These are phyloP conservation scores for Drosophila equinoxialis DNA, from an alignment of 1,140 invertebrate species.

Conservation along the genomic window DNA sequence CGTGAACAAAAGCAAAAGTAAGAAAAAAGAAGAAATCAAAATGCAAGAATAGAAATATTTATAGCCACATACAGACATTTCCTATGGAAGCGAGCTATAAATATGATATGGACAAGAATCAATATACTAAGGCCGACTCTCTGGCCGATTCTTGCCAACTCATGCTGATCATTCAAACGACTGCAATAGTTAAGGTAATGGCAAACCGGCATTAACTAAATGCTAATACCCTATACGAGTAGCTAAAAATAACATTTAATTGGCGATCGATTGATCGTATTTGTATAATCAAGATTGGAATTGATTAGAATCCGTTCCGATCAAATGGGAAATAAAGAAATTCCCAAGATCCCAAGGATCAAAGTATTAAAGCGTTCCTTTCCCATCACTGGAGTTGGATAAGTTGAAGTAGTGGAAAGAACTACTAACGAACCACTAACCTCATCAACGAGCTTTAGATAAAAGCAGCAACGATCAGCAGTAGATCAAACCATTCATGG, in stretches of 20 bases:
- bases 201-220: background rate
- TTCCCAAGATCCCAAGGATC: too few species aligned
- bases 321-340: background rate
- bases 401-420: too few species aligned
- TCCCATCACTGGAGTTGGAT: too few species aligned
- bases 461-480: too few species aligned
- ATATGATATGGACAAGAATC: slow-evolving; percentile 51
- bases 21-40: slow-evolving; percentile 2
- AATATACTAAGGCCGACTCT: slow-evolving; percentile 34
- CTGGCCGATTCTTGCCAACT: slow-evolving; percentile 43
- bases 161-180: slow-evolving; percentile 45
- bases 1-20: slow-evolving; percentile 16
- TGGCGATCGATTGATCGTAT: background rate
- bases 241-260: background rate
- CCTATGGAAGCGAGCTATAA: slow-evolving; percentile 51
- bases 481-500: too few species aligned
- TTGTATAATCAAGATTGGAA: background rate
- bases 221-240: background rate
- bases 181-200: slow-evolving; percentile 8
- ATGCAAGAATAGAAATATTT: too few species aligned
- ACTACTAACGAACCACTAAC: too few species aligned
- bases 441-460: too few species aligned
- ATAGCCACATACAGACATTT: slow-evolving; percentile 34
- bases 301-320: background rate
- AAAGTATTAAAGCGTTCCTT: too few species aligned